A percentile compares a stretch with the other conserved stretches of the same genome.
Evolutionary conservation across 1,140 invertebrate genomes (phyloP).

Genomic region (Drosophila jambulina): DNA sequence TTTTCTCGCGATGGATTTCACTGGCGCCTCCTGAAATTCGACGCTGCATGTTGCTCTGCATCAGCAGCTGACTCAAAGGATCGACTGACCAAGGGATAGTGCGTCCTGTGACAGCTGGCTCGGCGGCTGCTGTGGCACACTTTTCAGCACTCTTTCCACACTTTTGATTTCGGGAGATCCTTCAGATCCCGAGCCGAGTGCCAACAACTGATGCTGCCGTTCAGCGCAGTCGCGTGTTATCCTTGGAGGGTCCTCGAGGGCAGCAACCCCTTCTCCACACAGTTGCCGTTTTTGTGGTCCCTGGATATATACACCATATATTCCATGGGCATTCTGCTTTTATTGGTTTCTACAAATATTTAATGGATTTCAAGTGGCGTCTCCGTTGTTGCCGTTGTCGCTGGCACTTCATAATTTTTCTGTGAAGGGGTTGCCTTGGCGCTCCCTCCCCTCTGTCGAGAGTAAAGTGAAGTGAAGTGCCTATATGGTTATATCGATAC

Average conservation of each 20-base stretch:
- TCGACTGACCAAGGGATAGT: conserved; percentile 34
- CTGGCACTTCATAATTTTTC: conserved; percentile 77
- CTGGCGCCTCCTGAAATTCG: conserved; percentile 43
- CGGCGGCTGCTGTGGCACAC: conserved; percentile 39
- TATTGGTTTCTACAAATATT: conserved; percentile 84
- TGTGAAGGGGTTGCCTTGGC: conserved; percentile 62
- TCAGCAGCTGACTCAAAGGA: conserved; percentile 37
- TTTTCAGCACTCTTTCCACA: conserved; percentile 76
- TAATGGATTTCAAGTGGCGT: conserved; percentile 82
- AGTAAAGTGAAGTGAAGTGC: conserved; percentile 46
- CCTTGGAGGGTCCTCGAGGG: conserved; percentile 45
- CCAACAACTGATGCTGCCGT: conserved; percentile 58
- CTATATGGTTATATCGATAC: conserved; percentile 50
- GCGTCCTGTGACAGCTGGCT: conserved; percentile 34
- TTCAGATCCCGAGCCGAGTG: conserved; percentile 28
- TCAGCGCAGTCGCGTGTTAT: conserved; percentile 63
- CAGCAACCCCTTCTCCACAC: conserved; percentile 29
- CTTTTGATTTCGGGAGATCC: conserved; percentile 71
- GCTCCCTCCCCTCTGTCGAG: not conserved
- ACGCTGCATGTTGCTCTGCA: conserved; percentile 29
- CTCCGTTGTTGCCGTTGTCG: conserved; percentile 79
- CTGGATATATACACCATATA: conserved; percentile 20
- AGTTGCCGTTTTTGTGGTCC: conserved; percentile 79
- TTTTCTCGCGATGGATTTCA: conserved; percentile 1
- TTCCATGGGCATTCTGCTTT: conserved; percentile 63